Conservation (phyloP, 2,797 vertebrate genomes). For the Betta splendens region DNA sequence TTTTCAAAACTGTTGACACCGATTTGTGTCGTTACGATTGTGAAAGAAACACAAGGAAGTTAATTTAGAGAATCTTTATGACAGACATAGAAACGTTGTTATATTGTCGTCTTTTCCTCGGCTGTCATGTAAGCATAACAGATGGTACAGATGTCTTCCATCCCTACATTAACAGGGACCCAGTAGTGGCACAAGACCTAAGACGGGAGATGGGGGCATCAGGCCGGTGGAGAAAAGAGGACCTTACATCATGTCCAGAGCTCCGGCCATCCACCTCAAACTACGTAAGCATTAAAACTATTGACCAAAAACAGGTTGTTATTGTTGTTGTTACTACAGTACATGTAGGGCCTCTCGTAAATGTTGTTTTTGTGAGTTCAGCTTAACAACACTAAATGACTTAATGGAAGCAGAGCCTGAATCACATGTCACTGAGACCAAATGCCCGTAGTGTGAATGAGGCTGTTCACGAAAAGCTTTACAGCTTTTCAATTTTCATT, state of each 20-base stretch:
- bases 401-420: neutral
- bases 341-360: neutral
- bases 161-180: slow-evolving; percentile 38
- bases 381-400: neutral
- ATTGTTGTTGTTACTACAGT: neutral
- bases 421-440: neutral
- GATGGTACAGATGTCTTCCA: neutral
- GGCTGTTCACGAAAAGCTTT: too few species aligned
- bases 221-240: slow-evolving; percentile 86
- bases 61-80: neutral
- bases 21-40: neutral
- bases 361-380: slow-evolving; percentile 12
- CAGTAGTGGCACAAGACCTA: slow-evolving; percentile 65
- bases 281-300: slow-evolving; percentile 83
- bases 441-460: neutral
- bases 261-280: slow-evolving; percentile 88
- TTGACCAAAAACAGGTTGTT: neutral
- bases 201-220: slow-evolving; percentile 64
- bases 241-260: slow-evolving; percentile 90
- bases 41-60: neutral
- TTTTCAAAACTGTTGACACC: neutral
- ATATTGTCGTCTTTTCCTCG: neutral
- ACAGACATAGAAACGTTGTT: neutral
- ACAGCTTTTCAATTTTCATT: too few species aligned
- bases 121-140: neutral